A percentile compares a stretch with the other conserved stretches of the same genome.
phyloP scores from a whole-genome alignment of 2,113 vertebrate species.

The Crotalus viridis region DNA sequence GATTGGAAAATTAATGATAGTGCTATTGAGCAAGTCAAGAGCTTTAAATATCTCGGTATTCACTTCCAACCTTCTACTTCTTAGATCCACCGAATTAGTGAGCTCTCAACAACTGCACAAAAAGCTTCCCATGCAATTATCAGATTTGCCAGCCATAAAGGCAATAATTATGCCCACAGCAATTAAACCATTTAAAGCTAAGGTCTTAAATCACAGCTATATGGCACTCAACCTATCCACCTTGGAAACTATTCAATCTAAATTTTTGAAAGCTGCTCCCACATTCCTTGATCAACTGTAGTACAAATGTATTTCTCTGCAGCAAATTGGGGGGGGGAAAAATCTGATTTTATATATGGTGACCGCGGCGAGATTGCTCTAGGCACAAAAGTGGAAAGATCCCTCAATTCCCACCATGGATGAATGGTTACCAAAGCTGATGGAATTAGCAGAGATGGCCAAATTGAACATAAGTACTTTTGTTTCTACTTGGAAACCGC shows the following conservation, averaged over 20 bases:
- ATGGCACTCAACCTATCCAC: neutral
- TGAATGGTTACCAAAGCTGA: too few species aligned
- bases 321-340: neutral
- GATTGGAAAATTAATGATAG: neutral
- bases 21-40: neutral
- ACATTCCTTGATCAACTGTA: neutral
- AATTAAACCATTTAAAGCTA: neutral
- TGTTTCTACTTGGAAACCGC: too few species aligned
- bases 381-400: too few species aligned
- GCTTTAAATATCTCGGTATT: neutral
- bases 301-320: neutral
- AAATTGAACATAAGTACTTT: too few species aligned
- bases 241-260: neutral
- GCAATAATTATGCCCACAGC: neutral
- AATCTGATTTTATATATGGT: too few species aligned
- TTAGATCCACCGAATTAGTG: neutral
- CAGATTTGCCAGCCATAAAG: neutral
- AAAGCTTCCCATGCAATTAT: neutral
- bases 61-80: neutral
- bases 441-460: too few species aligned
- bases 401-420: too few species aligned
- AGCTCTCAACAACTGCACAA: neutral
- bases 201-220: neutral
- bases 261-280: neutral
- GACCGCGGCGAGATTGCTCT: too few species aligned